Evolutionary conservation across 2,888 invertebrate species (phyloP).

Genomic region (Psococerastis gibbosa): DNA sequence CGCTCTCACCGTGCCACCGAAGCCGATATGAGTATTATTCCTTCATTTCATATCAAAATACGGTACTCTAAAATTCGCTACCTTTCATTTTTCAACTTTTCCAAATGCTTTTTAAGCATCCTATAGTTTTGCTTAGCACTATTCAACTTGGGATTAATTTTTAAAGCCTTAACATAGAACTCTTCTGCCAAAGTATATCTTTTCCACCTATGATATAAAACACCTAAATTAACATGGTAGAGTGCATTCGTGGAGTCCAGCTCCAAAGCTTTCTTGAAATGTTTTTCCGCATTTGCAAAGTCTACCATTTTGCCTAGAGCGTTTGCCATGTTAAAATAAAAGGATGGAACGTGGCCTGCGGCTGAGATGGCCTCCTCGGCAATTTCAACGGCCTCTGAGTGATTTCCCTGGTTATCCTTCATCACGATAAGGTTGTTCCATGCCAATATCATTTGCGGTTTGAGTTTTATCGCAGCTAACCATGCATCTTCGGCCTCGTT

Average conservation of each 20-base stretch:
- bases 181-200: slow-evolving; percentile 50
- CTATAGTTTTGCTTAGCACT: slow-evolving; percentile 44
- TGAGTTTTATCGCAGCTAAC: slow-evolving; percentile 58
- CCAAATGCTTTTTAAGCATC: slow-evolving; percentile 1
- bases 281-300: slow-evolving; percentile 59
- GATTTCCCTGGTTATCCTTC: slow-evolving; percentile 46
- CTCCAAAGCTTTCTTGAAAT: slow-evolving; percentile 58
- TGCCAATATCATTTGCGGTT: slow-evolving; percentile 61
- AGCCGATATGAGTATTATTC: too few species aligned
- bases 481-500: slow-evolving; percentile 61
- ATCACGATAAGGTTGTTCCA: slow-evolving; percentile 87
- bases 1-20: too few species aligned
- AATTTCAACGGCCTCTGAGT: slow-evolving; percentile 40
- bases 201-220: slow-evolving; percentile 84
- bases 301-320: slow-evolving; percentile 64
- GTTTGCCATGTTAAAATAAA: slow-evolving; percentile 78
- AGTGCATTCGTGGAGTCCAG: slow-evolving; percentile 49
- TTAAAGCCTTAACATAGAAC: slow-evolving; percentile 56
- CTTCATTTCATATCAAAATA: too few species aligned
- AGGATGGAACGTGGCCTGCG: slow-evolving; percentile 52
- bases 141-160: slow-evolving; percentile 45
- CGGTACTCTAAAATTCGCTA: too few species aligned
- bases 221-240: slow-evolving; percentile 77
- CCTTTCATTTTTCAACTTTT: too few species aligned
- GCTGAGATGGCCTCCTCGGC: slow-evolving; percentile 48